Evolutionary conservation across 2,888 invertebrate genomes (phyloP).

Genomic region (Callimorpha dominula): DNA sequence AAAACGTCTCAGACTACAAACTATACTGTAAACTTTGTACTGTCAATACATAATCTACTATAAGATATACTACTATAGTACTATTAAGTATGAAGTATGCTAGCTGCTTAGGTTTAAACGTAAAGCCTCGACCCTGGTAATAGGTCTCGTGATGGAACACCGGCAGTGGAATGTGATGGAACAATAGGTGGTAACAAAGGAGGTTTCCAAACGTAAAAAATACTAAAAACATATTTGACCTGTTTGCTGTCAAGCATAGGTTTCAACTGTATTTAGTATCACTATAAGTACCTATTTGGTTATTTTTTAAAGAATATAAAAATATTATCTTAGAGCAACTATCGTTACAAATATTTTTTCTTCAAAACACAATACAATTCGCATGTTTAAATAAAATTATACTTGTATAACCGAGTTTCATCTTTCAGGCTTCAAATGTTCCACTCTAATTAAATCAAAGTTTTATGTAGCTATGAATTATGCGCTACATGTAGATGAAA

Average conservation of each 20-base stretch:
- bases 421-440: slow-evolving; percentile 45
- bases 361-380: neutral
- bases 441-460: slow-evolving; percentile 44
- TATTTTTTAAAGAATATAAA: neutral
- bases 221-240: neutral
- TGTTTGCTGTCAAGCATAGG: neutral
- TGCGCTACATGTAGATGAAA: slow-evolving; percentile 35
- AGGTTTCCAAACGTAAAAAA: neutral
- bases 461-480: slow-evolving; percentile 38
- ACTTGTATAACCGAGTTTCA: slow-evolving; percentile 47
- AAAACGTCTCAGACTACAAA: too few species aligned
- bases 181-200: too few species aligned
- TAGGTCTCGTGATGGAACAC: too few species aligned
- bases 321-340: neutral
- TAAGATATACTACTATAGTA: too few species aligned
- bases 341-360: neutral
- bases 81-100: too few species aligned
- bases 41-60: too few species aligned
- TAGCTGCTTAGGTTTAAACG: too few species aligned
- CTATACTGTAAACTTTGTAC: too few species aligned
- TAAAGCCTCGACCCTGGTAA: too few species aligned
- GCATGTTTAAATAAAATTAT: slow-evolving; percentile 31
- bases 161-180: too few species aligned
- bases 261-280: neutral
- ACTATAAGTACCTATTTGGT: neutral